Percentiles rank a stretch among this genome's conserved stretches.
Conservation (phyloP, 2,113 vertebrate species). For the Setophaga petechia region DNA sequence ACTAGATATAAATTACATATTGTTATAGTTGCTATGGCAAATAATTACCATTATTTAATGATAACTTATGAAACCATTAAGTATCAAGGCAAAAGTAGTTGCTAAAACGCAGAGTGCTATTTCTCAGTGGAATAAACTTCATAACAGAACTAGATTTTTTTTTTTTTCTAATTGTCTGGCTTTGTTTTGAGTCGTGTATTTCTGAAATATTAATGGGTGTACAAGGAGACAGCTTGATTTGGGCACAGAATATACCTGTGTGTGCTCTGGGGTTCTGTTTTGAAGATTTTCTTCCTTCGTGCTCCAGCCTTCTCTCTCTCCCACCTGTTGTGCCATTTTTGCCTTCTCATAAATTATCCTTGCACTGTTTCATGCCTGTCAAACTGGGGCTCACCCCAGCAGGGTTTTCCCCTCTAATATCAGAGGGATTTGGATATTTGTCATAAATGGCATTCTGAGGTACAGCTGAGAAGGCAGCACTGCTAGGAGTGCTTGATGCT, state of each 20-base stretch:
- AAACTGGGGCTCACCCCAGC: background rate
- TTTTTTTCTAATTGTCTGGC: background rate
- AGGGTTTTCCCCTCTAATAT: background rate
- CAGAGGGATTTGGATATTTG: background rate
- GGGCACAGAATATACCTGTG: background rate
- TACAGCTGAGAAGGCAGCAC: background rate
- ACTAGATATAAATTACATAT: slow-evolving; percentile 44
- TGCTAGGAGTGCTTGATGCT: background rate
- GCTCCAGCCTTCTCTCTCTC: background rate
- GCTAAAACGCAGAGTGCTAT: background rate
- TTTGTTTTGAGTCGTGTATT: background rate
- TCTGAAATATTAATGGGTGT: background rate
- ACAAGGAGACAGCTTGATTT: background rate
- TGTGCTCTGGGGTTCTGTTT: background rate
- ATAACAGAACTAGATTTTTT: background rate
- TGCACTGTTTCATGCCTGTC: background rate
- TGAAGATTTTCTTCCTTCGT: background rate
- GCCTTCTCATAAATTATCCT: background rate
- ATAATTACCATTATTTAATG: slow-evolving; percentile 55
- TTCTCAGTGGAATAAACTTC: background rate
- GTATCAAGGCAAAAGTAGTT: background rate
- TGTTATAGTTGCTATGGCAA: slow-evolving; percentile 61
- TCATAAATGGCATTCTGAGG: background rate
- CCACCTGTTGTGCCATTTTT: background rate
- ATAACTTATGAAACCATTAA: slow-evolving; percentile 1